Conservation (phyloP, 2,797 vertebrate species). For the Bovichtus diacanthus region DNA sequence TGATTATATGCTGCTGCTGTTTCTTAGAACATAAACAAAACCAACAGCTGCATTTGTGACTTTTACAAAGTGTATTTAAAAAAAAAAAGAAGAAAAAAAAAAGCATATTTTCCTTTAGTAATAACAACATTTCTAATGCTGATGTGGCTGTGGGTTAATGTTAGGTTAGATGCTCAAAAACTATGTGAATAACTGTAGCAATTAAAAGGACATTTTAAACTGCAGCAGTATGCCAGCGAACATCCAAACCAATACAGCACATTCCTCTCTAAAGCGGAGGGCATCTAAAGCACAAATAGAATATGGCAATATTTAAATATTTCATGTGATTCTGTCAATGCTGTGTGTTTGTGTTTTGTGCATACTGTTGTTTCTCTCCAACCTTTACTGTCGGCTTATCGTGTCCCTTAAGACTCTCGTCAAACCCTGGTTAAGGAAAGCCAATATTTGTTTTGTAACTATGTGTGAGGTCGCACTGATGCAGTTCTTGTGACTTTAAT, state of each 20-base stretch:
- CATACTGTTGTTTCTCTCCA: constrained; percentile 53
- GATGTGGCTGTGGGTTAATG: constrained; percentile 35
- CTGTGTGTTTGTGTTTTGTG: constrained; percentile 65
- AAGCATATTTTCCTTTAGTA: constrained; percentile 41
- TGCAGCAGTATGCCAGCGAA: constrained; percentile 53
- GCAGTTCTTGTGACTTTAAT: constrained; percentile 57
- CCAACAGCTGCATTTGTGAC: constrained; percentile 64
- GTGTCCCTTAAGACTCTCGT: constrained; percentile 27
- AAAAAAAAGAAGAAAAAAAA: constrained; percentile 36
- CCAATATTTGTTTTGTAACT: constrained; percentile 61
- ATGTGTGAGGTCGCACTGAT: constrained; percentile 68
- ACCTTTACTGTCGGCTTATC: constrained; percentile 37
- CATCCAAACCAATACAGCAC: constrained; percentile 21
- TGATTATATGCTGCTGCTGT: constrained; percentile 69
- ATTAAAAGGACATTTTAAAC: constrained; percentile 25
- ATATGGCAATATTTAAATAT: constrained; percentile 65
- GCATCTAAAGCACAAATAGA: constrained; percentile 59
- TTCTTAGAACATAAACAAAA: constrained; percentile 60
- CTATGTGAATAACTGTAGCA: constrained; percentile 61
- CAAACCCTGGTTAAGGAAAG: constrained; percentile 36
- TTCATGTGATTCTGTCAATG: constrained; percentile 55
- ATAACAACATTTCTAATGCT: constrained; percentile 47
- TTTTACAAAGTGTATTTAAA: constrained; percentile 66
- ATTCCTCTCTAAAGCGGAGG: constrained; percentile 33
- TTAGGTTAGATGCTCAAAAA: constrained; percentile 34